phyloP scores from a whole-genome alignment of 2,888 invertebrate genomes.

The Amiota mariae region DNA sequence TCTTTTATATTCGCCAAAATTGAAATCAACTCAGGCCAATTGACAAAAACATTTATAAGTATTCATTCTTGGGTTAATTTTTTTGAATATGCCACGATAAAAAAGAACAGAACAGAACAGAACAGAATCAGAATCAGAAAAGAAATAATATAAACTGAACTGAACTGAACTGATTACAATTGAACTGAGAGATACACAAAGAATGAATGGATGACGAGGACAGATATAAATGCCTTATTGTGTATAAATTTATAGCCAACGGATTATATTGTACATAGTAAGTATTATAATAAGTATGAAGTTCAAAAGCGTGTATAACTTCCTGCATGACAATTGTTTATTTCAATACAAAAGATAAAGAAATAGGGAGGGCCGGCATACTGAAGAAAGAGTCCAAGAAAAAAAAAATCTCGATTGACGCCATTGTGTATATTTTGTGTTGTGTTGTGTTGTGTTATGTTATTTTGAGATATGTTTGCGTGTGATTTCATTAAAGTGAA shows the following conservation, averaged over 20 bases:
- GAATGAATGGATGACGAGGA: background rate
- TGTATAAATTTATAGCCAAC: conserved; percentile 26
- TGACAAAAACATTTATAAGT: conserved; percentile 12
- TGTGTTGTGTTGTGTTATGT: background rate
- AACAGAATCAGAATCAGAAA: background rate
- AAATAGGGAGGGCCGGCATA: background rate
- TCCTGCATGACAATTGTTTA: background rate
- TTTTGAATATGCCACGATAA: conserved; percentile 27
- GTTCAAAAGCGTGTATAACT: background rate
- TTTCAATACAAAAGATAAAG: background rate
- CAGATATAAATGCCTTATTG: background rate
- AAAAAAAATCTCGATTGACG: conserved; percentile 20
- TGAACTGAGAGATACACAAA: background rate
- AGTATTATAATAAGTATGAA: background rate
- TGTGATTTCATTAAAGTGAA: conserved; percentile 24
- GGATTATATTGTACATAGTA: conserved; percentile 14
- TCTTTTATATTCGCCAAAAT: conserved; percentile 11
- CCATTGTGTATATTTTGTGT: background rate
- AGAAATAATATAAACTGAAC: background rate
- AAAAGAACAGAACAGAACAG: background rate
- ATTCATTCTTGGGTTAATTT: background rate
- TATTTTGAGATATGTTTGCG: conserved; percentile 7
- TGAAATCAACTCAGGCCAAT: conserved; percentile 19
- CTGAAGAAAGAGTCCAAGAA: background rate
- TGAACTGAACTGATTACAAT: background rate